phyloP scores from a whole-genome alignment of 2,797 vertebrate genomes.

The Momotus momota region DNA sequence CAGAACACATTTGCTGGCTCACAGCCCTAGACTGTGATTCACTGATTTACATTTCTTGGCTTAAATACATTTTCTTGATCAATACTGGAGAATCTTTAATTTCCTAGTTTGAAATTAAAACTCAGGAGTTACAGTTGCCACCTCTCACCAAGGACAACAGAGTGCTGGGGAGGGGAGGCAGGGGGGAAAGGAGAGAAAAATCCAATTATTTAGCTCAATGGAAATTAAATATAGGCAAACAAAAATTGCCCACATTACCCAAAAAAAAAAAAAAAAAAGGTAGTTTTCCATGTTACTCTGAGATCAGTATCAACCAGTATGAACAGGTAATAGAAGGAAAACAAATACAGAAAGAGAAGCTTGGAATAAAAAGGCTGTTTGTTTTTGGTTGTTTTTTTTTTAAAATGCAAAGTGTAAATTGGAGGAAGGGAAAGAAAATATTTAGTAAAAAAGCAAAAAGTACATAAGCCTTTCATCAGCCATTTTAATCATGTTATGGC shows the following conservation, averaged over 20 bases:
- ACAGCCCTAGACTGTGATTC: neutral
- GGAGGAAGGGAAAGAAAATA: neutral
- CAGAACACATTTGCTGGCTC: neutral
- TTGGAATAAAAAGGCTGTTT: neutral
- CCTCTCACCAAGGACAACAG: neutral
- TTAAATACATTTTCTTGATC: neutral
- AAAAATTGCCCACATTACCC: neutral
- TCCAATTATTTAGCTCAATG: neutral
- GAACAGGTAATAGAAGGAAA: neutral
- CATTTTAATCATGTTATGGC: neutral
- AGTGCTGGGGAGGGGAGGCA: too few species aligned
- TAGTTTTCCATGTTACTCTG: neutral
- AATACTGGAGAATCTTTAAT: neutral
- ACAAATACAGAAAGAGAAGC: neutral
- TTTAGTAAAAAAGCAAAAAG: neutral
- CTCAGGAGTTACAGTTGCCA: neutral
- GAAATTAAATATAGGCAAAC: neutral
- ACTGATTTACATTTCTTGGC: neutral
- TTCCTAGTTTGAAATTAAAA: neutral
- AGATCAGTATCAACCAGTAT: neutral
- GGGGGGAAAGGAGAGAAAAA: neutral
- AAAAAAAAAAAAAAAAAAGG: neutral
- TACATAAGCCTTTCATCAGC: neutral
- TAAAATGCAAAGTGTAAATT: neutral
- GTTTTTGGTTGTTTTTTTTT: neutral